These are phyloP conservation scores for Blastobasis lacticolella DNA, from an alignment of 2,888 invertebrate genomes.

Conservation along the genomic window DNA sequence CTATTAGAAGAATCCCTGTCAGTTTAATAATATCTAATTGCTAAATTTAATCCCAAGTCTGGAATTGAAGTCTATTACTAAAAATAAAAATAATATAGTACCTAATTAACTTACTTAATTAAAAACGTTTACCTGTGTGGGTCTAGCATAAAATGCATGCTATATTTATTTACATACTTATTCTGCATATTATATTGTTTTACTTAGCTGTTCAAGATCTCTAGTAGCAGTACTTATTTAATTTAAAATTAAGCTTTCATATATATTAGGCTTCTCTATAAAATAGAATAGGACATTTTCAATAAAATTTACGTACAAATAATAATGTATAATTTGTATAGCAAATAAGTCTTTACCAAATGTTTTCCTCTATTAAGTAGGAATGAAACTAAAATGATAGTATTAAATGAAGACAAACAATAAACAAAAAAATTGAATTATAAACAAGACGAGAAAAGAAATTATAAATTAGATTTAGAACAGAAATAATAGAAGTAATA, in stretches of 20 bases:
- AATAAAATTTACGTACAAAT: not conserved
- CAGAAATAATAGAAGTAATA: conserved; percentile 38
- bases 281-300: not conserved
- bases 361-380: conserved; percentile 27
- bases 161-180: not conserved
- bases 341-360: conserved; percentile 25
- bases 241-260: not conserved
- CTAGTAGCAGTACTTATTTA: not conserved
- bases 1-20: no score
- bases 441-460: conserved; percentile 28
- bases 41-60: conserved; percentile 27
- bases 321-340: conserved; percentile 13
- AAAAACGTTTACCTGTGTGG: conserved; percentile 8
- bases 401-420: conserved; percentile 20
- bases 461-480: conserved; percentile 41
- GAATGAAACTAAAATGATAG: conserved; percentile 17
- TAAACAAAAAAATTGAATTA: conserved; percentile 25
- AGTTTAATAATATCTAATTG: no score
- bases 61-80: conserved; percentile 33
- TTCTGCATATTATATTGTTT: not conserved
- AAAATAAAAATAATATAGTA: conserved; percentile 20
- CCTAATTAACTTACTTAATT: not conserved
- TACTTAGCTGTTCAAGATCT: not conserved
- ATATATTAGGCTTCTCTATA: no score
- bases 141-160: conserved; percentile 34